Conservation (phyloP, 92 coral and sea anemone species). For the Umimayanthus chanpuru region DNA sequence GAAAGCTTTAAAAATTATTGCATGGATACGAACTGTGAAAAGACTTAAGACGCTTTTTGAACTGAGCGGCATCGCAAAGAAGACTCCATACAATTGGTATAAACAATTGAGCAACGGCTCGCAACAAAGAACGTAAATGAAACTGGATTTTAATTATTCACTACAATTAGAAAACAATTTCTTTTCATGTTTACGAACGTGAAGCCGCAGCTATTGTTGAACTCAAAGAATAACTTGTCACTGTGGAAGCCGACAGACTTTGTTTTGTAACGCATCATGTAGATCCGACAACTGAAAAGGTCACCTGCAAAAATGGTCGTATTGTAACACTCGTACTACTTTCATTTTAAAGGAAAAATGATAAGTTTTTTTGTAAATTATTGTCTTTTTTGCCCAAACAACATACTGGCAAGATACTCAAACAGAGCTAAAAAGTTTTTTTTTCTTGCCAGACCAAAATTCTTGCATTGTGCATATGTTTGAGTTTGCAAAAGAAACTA, state of each 20-base stretch:
- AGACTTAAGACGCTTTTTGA: neutral
- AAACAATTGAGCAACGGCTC: neutral
- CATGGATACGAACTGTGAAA: neutral
- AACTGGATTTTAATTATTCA: conserved; percentile 26
- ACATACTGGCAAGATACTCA: neutral
- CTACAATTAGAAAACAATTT: conserved; percentile 28
- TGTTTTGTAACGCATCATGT: neutral
- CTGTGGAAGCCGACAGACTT: conserved; percentile 10
- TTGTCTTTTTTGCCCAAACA: neutral
- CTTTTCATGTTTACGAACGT: neutral
- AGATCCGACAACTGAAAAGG: neutral
- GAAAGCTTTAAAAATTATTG: too few species aligned
- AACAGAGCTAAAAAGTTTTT: too few species aligned
- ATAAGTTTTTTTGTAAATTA: too few species aligned
- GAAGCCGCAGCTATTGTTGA: conserved; percentile 9
- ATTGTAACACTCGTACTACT: neutral
- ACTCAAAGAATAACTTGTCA: neutral
- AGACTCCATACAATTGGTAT: neutral
- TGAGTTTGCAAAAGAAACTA: neutral
- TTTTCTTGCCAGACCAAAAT: neutral
- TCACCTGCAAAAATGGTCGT: neutral
- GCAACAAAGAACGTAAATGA: conserved; percentile 1
- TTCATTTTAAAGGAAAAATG: neutral
- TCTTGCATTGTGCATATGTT: neutral
- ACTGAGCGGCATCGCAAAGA: neutral